These are phyloP conservation scores for Megaleporinus macrocephalus DNA, from an alignment of 2,113 vertebrate genomes.

Conservation along the genomic window DNA sequence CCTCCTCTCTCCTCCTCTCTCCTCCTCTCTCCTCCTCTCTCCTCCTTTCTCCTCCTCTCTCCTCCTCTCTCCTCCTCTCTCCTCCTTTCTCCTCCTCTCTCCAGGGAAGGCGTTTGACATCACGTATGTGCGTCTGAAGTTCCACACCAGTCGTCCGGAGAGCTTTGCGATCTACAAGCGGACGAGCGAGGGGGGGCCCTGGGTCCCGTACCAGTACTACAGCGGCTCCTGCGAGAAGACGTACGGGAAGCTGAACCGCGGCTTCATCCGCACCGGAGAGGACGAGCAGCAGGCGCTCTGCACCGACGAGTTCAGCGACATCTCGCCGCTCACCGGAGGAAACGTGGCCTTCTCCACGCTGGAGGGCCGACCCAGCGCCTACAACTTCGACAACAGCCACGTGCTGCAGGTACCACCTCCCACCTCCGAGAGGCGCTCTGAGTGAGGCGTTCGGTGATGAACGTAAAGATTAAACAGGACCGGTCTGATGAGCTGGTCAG, in stretches of 20 bases:
- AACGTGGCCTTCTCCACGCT: constrained; percentile 97
- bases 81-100: no score
- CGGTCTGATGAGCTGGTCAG: no score
- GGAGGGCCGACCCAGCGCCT: constrained; percentile 92
- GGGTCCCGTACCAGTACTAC: constrained; percentile 97
- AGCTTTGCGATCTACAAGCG: constrained; percentile 98
- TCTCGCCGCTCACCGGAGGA: constrained; percentile 94
- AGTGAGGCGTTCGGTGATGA: no score
- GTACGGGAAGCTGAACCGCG: constrained; percentile 81
- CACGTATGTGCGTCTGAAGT: constrained; percentile 95
- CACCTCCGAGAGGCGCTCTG: no score
- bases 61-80: no score
- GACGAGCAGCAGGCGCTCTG: constrained; percentile 95
- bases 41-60: no score
- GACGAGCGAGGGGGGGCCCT: constrained; percentile 81
- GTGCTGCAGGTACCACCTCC: constrained; percentile 89
- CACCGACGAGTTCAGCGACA: constrained; percentile 98
- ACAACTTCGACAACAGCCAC: constrained; percentile 96
- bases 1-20: no score
- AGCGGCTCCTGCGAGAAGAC: constrained; percentile 97
- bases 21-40: no score
- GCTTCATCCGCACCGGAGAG: constrained; percentile 90
- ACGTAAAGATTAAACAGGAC: no score
- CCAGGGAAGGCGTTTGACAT: constrained; percentile 96
- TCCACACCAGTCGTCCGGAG: constrained; percentile 96